Evolutionary conservation across 2,113 vertebrate genomes (phyloP).

Genomic region (Craseonycteris thonglongyai): DNA sequence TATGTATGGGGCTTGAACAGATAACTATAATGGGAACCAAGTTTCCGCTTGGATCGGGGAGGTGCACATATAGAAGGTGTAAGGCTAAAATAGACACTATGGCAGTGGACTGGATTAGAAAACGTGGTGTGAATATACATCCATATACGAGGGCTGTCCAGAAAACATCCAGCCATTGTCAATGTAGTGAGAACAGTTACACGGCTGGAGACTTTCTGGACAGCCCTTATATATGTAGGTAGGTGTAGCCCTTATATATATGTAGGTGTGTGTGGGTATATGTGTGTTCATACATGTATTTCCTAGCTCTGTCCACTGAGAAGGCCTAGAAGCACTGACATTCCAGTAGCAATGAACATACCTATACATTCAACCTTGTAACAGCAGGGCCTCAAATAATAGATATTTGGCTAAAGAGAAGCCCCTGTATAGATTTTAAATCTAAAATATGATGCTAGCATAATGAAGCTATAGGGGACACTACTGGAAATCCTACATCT

Average conservation of each 20-base stretch:
- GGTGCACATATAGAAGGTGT: not conserved
- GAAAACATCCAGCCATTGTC: no score
- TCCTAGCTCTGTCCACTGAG: no score
- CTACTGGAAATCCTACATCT: not conserved
- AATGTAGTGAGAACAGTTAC: no score
- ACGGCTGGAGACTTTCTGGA: no score
- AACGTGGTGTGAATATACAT: not conserved
- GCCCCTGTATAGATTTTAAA: not conserved
- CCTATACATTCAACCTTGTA: not conserved
- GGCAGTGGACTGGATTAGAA: not conserved
- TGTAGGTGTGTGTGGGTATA: not conserved
- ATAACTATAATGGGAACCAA: not conserved
- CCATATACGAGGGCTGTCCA: no score
- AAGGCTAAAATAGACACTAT: not conserved
- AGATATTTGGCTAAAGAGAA: not conserved
- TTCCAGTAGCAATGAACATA: not conserved
- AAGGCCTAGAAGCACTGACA: not conserved
- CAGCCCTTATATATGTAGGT: no score
- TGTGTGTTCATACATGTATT: no score
- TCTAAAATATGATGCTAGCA: not conserved
- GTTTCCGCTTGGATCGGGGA: not conserved
- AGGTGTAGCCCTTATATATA: no score
- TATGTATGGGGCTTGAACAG: not conserved
- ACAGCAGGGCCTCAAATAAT: not conserved
- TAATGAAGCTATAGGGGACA: not conserved